Conservation (phyloP, 2,888 invertebrate species). For the Caenorhabditis doughertyi region DNA sequence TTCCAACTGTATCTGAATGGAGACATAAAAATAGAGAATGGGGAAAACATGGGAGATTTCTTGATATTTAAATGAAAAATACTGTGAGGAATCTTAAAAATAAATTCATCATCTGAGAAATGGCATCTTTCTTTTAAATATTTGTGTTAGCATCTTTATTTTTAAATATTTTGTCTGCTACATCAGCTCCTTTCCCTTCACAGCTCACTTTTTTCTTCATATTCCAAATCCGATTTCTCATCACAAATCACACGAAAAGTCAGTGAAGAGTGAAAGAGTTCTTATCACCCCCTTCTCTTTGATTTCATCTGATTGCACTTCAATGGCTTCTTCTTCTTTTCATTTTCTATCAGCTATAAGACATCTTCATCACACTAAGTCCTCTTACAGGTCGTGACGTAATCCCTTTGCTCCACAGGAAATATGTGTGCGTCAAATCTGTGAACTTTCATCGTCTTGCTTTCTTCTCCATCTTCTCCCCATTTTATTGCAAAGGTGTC, state of each 20-base stretch:
- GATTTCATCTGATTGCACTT: conserved; percentile 25
- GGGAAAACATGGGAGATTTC: too few species aligned
- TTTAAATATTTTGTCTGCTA: too few species aligned
- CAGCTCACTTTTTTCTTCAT: background rate
- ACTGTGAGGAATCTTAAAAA: too few species aligned
- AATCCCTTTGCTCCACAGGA: background rate
- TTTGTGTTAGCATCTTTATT: too few species aligned
- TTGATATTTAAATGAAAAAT: too few species aligned
- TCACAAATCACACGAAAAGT: conserved; percentile 21
- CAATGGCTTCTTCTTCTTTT: conserved; percentile 3
- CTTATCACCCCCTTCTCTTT: conserved; percentile 8
- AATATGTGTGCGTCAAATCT: conserved; percentile 37
- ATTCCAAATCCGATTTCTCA: conserved; percentile 16
- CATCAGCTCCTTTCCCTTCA: background rate
- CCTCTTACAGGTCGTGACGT: conserved; percentile 39
- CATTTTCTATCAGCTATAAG: conserved; percentile 5
- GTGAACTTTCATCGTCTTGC: conserved; percentile 39
- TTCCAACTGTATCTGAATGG: too few species aligned
- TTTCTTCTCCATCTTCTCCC: background rate
- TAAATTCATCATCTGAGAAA: too few species aligned
- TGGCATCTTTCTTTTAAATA: too few species aligned
- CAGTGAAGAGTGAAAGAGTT: conserved; percentile 5
- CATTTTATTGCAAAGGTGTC: conserved; percentile 22
- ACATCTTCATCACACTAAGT: conserved; percentile 1
- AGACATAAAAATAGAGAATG: too few species aligned